These are phyloP conservation scores for Steinernema scapterisci DNA, from an alignment of 2,888 invertebrate species.

Conservation along the genomic window DNA sequence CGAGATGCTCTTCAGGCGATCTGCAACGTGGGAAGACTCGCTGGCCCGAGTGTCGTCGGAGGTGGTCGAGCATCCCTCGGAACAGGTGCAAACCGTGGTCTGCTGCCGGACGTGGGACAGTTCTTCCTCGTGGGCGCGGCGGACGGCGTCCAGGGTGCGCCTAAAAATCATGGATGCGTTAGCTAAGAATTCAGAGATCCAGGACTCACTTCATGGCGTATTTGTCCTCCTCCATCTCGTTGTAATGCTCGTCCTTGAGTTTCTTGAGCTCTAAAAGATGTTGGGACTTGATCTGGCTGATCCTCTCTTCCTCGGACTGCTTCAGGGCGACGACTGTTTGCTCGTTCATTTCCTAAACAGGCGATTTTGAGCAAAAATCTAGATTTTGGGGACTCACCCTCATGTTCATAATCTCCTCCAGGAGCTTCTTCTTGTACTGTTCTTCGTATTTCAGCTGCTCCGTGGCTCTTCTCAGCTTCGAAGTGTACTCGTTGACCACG, in stretches of 20 bases:
- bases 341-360: constrained; percentile 47
- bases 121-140: constrained; percentile 63
- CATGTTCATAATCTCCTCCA: constrained; percentile 54
- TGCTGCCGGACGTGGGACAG: background rate
- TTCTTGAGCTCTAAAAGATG: constrained; percentile 53
- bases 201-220: constrained; percentile 52
- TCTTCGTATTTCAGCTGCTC: constrained; percentile 58
- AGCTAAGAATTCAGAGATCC: background rate
- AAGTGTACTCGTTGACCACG: constrained; percentile 33
- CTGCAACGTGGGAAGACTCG: constrained; percentile 41
- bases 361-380: no score
- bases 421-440: constrained; percentile 48
- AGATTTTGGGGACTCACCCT: no score
- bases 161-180: constrained; percentile 35
- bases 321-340: constrained; percentile 51
- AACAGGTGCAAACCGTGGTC: background rate
- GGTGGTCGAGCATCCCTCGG: constrained; percentile 18
- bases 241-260: constrained; percentile 53
- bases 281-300: constrained; percentile 51
- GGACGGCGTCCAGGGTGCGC: constrained; percentile 64
- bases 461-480: constrained; percentile 43
- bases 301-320: constrained; percentile 54
- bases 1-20: constrained; percentile 55
- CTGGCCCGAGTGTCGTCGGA: constrained; percentile 16
- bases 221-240: constrained; percentile 64